These are phyloP conservation scores for Ellobius talpinus DNA, from an alignment of 2,113 vertebrate species.

Conservation along the genomic window DNA sequence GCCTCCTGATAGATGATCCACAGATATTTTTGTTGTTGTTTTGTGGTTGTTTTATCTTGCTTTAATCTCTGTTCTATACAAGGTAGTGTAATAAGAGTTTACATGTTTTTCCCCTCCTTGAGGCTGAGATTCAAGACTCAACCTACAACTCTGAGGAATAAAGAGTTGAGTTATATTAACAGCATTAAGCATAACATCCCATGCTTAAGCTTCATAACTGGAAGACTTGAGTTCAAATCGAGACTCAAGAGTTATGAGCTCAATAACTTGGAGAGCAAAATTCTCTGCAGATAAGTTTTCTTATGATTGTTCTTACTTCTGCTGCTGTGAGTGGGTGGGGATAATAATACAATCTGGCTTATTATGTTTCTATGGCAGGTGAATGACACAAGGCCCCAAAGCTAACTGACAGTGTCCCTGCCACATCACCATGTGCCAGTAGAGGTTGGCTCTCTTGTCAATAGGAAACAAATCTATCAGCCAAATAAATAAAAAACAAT, in stretches of 20 bases:
- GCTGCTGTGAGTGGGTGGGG: not conserved
- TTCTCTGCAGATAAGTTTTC: not conserved
- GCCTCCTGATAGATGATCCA: not conserved
- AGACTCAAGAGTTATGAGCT: not conserved
- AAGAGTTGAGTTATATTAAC: not conserved
- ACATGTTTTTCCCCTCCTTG: not conserved
- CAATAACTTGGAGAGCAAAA: not conserved
- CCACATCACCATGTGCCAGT: not conserved
- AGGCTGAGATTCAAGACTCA: not conserved
- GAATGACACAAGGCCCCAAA: not conserved
- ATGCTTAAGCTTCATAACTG: not conserved
- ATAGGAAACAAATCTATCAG: constrained; percentile 15
- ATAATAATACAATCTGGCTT: not conserved
- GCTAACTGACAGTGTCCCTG: not conserved
- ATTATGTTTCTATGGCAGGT: not conserved
- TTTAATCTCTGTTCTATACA: not conserved
- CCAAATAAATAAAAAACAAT: not conserved
- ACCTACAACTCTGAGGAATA: not conserved
- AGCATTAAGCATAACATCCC: not conserved
- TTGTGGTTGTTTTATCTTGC: not conserved
- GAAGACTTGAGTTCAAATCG: constrained; percentile 36
- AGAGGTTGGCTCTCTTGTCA: constrained; percentile 1
- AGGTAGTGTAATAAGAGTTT: not conserved
- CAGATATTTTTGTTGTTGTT: not conserved
- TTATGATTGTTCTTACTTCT: not conserved